Conservation (phyloP, 2,113 vertebrate genomes). For the Thamnaconus septentrionalis region DNA sequence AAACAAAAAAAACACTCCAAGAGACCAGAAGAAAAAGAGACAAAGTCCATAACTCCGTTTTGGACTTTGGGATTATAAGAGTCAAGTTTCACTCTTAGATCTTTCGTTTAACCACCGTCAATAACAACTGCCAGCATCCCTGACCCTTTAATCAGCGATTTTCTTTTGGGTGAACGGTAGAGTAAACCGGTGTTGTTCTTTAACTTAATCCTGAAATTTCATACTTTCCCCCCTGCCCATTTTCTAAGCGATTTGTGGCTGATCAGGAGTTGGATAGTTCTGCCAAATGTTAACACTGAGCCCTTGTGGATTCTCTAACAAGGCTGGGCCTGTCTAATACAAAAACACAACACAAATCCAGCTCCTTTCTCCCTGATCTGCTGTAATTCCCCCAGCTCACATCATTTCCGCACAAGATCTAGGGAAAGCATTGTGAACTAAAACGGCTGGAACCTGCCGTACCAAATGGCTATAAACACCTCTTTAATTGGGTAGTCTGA, state of each 20-base stretch:
- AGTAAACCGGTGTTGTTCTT: conserved; percentile 37
- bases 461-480: not conserved
- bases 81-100: conserved; percentile 42
- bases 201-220: conserved; percentile 38
- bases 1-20: not conserved
- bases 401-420: conserved; percentile 28
- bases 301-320: conserved; percentile 63
- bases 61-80: conserved; percentile 52
- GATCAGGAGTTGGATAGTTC: conserved; percentile 46
- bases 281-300: conserved; percentile 61
- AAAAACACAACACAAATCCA: conserved; percentile 54
- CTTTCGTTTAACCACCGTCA: conserved; percentile 21
- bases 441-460: conserved; percentile 1
- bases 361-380: conserved; percentile 50
- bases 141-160: conserved; percentile 31
- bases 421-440: not conserved
- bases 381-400: conserved; percentile 49
- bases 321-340: conserved; percentile 59
- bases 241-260: conserved; percentile 40
- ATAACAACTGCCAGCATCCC: conserved; percentile 21
- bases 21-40: conserved; percentile 1
- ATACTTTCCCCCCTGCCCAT: conserved; percentile 26
- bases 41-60: conserved; percentile 1
- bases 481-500: not conserved
- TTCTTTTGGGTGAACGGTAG: conserved; percentile 24